Conservation (phyloP, 2,797 vertebrate species). For the Morelia viridis region DNA sequence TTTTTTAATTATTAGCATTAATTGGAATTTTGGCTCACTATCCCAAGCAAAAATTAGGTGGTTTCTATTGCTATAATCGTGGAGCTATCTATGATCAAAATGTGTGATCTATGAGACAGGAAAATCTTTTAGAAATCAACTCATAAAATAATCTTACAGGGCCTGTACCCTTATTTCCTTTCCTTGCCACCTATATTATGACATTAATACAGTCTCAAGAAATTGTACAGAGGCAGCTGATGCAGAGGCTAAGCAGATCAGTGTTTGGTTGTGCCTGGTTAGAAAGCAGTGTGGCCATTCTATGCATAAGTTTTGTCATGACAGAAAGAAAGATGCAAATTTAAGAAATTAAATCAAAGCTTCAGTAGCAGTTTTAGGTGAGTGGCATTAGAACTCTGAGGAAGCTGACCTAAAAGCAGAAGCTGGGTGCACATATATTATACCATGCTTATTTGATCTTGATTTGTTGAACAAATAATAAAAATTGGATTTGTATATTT, state of each 20-base stretch:
- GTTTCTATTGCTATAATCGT: not conserved
- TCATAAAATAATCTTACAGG: not conserved
- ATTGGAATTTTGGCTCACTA: not conserved
- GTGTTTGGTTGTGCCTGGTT: not conserved
- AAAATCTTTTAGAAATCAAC: not conserved
- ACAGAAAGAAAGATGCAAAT: not conserved
- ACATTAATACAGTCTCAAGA: not conserved
- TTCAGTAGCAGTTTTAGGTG: not conserved
- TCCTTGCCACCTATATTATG: not conserved
- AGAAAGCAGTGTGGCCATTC: not conserved
- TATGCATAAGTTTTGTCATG: not conserved
- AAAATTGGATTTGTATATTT: not conserved
- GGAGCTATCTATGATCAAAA: not conserved
- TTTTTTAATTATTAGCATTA: not conserved
- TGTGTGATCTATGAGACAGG: not conserved
- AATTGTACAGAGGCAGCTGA: not conserved
- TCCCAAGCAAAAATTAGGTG: not conserved
- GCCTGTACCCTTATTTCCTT: not conserved
- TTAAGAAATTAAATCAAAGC: not conserved
- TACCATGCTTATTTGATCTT: not conserved
- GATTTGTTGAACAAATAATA: not conserved
- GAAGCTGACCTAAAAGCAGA: not conserved
- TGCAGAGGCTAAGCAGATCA: not conserved
- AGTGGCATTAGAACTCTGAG: not conserved
- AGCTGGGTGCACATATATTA: not conserved